Percentiles rank a stretch among this genome's conserved stretches.
These are phyloP conservation scores for Odocoileus hemionus DNA, from an alignment of 2,113 vertebrate genomes.

Conservation along the genomic window DNA sequence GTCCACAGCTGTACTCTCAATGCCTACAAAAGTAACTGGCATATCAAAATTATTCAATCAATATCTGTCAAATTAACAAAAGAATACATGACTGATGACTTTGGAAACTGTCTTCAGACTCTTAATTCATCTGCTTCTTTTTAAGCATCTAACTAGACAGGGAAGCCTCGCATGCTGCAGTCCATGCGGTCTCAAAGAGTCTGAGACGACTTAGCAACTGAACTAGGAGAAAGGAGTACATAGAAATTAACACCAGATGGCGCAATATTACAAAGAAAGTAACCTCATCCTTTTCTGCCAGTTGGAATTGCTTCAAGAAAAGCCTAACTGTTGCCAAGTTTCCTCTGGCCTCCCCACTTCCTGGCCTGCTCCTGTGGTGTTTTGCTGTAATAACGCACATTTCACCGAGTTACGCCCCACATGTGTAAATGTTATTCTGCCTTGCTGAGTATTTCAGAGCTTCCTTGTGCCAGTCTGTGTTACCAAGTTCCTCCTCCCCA, in stretches of 20 bases:
- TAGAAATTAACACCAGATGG: conserved; percentile 45
- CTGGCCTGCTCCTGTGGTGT: neutral
- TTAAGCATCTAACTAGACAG: neutral
- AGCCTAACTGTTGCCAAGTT: neutral
- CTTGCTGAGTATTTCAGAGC: neutral
- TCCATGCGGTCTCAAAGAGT: neutral
- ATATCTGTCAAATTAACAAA: neutral
- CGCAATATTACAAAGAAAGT: neutral
- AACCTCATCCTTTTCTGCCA: neutral
- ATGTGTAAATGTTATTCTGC: neutral
- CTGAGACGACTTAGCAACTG: neutral
- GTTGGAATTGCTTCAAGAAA: neutral
- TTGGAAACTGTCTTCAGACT: neutral
- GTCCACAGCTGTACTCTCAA: neutral
- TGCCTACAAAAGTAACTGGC: neutral
- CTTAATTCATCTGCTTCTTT: neutral
- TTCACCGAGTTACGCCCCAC: neutral
- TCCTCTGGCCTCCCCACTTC: neutral
- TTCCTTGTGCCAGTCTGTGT: neutral
- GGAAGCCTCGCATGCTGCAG: neutral
- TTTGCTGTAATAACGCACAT: neutral
- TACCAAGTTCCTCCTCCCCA: neutral
- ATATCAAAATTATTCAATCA: neutral
- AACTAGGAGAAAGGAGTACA: neutral
- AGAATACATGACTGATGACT: neutral